Evolutionary conservation across 2,113 vertebrate genomes (phyloP), one percentile per base, ranked within the genome.

Genomic region (Irena cyanogastra): DNA sequence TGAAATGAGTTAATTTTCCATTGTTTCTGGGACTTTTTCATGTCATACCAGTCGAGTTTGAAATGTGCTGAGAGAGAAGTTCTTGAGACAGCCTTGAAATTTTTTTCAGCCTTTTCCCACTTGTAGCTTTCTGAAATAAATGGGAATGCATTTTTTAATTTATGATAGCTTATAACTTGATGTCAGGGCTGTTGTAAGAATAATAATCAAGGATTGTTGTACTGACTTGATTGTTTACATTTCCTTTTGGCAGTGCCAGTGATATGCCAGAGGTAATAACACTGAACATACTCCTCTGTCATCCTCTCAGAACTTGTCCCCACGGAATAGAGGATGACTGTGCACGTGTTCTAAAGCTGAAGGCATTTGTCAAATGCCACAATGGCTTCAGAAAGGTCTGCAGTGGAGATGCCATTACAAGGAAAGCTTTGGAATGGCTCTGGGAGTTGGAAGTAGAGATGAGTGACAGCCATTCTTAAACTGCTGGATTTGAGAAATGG

Each of bases 151-250:
- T 91, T 87, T 61, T 92, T 71, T 47, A 30, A 91, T 93, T 82
- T 93, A 33, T 44, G 45, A 80, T 66, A 24, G 82, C 54, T 97
- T 94, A 94, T 44, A 78, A 75, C 69, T 81, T 28, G 49, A 71
- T 91, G 91, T 77, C 57, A 77, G 61, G 90, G 50, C 68, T 95
- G 24, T 44, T 92, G 63, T 96, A 96, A 96, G 68, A 96, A 95
- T 59, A 96, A 93, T 86, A 95, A 93, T 76, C 89, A 71, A 56
- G 52, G 37, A 10, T 77, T 81, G 16, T 74, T 80, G 39, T 2
- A 66, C 60, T 52, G 35, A 54, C 68, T 83, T 31, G 63, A n/a
- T 93, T 68, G 71, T 91, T 92, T 96, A 91, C 26, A 33, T 95
- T 81, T 96, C 63, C 47, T 95, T 89, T 86, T 93, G 87, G 86